A percentile compares a stretch with the other conserved stretches of the same genome.
phyloP scores from a whole-genome alignment of 2,888 invertebrate genomes.

The Agrenia bidenticulata region DNA sequence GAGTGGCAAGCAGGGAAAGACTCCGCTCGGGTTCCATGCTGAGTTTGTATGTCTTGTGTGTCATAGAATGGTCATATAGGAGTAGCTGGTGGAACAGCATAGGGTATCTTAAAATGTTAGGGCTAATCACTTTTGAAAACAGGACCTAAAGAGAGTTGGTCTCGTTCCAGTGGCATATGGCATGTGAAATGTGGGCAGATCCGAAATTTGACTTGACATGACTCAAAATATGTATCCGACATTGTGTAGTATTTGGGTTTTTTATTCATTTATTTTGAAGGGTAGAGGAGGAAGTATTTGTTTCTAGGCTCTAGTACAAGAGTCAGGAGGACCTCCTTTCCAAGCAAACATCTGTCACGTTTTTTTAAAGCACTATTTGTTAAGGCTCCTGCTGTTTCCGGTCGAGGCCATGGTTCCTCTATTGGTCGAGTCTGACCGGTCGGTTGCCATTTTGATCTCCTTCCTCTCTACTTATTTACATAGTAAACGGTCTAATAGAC shows the following conservation, averaged over 20 bases:
- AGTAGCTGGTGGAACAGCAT: not conserved
- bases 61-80: too few species aligned
- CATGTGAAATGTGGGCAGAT: constrained; percentile 42
- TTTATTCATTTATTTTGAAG: constrained; percentile 11
- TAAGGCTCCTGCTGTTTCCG: constrained; percentile 33
- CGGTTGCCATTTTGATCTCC: constrained; percentile 10
- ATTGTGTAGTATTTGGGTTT: constrained; percentile 15
- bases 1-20: not conserved
- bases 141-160: not conserved
- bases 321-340: constrained; percentile 28
- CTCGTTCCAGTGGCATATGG: constrained; percentile 31
- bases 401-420: constrained; percentile 32
- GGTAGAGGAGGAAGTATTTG: constrained; percentile 12
- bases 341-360: constrained; percentile 36
- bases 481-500: constrained; percentile 4
- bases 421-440: constrained; percentile 4
- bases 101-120: not conserved
- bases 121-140: constrained; percentile 1
- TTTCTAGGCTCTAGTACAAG: constrained; percentile 11
- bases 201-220: constrained; percentile 35
- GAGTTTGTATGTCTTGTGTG: not conserved
- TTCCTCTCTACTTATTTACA: constrained; percentile 6
- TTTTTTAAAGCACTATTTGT: constrained; percentile 21
- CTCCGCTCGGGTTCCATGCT: not conserved
- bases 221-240: constrained; percentile 21